Evolutionary conservation across 37 sponge, comb jelly and placozoan species (phyloP).

Genomic region (Crambe crambe): DNA sequence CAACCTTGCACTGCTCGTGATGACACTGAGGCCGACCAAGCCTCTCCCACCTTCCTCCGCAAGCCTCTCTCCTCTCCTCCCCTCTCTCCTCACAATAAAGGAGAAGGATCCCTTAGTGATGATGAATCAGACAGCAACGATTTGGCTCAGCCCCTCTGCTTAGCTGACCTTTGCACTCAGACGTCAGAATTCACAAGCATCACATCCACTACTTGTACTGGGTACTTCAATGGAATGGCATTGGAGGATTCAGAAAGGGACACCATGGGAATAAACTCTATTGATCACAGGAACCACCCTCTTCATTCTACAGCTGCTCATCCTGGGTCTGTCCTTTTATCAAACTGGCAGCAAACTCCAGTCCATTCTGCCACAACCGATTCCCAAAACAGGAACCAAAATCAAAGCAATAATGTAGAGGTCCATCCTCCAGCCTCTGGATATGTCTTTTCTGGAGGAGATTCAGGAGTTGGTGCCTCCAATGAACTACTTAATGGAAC

Average conservation of each 20-base stretch:
- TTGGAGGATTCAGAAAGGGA: constrained; percentile 6
- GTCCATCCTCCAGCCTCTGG: not conserved
- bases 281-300: not conserved
- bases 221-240: constrained; percentile 5
- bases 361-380: constrained; percentile 15
- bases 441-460: not conserved
- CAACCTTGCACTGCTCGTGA: constrained; percentile 14
- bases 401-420: not conserved
- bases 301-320: constrained; percentile 47
- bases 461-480: constrained; percentile 38
- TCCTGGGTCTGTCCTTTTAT: not conserved
- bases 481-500: not conserved
- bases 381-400: not conserved
- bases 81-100: not conserved
- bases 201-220: constrained; percentile 27
- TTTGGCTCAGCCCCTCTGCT: constrained; percentile 29
- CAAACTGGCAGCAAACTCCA: constrained; percentile 9
- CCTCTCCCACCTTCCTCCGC: too few relatives aligned
- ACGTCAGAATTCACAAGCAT: constrained; percentile 45
- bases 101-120: too few relatives aligned
- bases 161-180: constrained; percentile 31
- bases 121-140: not conserved
- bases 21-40: too few relatives aligned
- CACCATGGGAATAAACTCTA: constrained; percentile 1
- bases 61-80: not conserved